Conservation (phyloP, 2,113 vertebrate genomes). For the Monopterus albus region DNA sequence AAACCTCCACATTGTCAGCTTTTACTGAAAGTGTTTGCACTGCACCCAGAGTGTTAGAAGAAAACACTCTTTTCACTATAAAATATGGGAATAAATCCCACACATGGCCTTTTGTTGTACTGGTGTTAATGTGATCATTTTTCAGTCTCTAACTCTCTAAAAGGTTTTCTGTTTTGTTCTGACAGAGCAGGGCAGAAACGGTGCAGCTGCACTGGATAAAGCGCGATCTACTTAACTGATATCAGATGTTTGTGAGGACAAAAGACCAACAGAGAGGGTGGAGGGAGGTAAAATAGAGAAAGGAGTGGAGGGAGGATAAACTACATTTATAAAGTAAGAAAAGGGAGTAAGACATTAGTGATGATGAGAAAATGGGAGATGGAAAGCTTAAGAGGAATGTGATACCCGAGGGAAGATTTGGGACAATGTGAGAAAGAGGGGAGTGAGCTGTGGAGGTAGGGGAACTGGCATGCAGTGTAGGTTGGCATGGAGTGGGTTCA, state of each 20-base stretch:
- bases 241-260: conserved; percentile 64
- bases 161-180: conserved; percentile 14
- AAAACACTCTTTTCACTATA: neutral
- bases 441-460: conserved; percentile 28
- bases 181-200: neutral
- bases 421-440: conserved; percentile 16
- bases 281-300: neutral
- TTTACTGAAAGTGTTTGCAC: neutral
- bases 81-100: neutral
- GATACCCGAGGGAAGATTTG: conserved; percentile 1
- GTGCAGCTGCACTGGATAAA: conserved; percentile 56
- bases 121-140: conserved; percentile 30
- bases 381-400: conserved; percentile 11
- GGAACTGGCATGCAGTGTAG: conserved; percentile 36
- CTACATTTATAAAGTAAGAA: conserved; percentile 10
- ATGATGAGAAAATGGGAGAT: conserved; percentile 5
- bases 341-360: conserved; percentile 8
- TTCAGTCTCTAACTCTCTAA: conserved; percentile 4
- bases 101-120: neutral
- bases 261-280: conserved; percentile 21
- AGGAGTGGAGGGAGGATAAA: neutral
- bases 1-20: conserved; percentile 22
- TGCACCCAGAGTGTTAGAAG: neutral
- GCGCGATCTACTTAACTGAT: conserved; percentile 48
- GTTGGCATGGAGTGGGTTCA: conserved; percentile 51